These are phyloP conservation scores for Channa argus DNA, from an alignment of 2,113 vertebrate genomes.

Conservation along the genomic window DNA sequence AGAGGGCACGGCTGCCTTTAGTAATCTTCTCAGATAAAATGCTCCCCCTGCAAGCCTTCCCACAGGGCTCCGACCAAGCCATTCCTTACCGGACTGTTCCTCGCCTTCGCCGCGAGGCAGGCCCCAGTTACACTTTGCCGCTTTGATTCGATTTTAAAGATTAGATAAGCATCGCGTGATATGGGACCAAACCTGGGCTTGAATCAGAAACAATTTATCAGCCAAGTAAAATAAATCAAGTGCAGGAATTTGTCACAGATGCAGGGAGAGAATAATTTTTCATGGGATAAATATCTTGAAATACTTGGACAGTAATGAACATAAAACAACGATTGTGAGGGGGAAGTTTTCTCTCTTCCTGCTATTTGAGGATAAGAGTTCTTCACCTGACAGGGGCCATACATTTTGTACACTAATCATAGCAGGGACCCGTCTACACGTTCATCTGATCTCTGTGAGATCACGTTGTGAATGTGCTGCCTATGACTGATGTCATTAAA, in stretches of 20 bases:
- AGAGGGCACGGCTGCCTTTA: conserved; percentile 57
- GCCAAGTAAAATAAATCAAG: background rate
- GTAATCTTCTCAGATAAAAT: conserved; percentile 66
- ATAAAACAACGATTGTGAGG: too few relatives aligned
- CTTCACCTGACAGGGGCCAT: too few relatives aligned
- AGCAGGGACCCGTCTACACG: too few relatives aligned
- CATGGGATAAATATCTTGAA: background rate
- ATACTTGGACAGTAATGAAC: too few relatives aligned
- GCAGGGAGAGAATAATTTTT: background rate
- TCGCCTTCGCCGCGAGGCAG: conserved; percentile 33
- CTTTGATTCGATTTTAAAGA: conserved; percentile 41
- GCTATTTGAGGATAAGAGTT: too few relatives aligned
- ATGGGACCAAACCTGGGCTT: conserved; percentile 12
- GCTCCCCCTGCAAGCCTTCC: conserved; percentile 13
- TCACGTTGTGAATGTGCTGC: background rate
- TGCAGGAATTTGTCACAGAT: background rate
- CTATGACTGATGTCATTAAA: background rate
- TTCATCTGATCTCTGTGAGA: background rate
- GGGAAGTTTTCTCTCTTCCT: too few relatives aligned
- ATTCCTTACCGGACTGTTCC: conserved; percentile 38
- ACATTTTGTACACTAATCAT: too few relatives aligned
- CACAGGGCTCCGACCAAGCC: background rate
- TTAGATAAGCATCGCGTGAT: conserved; percentile 35
- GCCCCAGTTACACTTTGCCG: conserved; percentile 9
- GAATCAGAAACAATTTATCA: conserved; percentile 23